Base-by-base conservation (phyloP, 1,140 invertebrate genomes). In the Macrobrachium rosenbergii region DNA sequence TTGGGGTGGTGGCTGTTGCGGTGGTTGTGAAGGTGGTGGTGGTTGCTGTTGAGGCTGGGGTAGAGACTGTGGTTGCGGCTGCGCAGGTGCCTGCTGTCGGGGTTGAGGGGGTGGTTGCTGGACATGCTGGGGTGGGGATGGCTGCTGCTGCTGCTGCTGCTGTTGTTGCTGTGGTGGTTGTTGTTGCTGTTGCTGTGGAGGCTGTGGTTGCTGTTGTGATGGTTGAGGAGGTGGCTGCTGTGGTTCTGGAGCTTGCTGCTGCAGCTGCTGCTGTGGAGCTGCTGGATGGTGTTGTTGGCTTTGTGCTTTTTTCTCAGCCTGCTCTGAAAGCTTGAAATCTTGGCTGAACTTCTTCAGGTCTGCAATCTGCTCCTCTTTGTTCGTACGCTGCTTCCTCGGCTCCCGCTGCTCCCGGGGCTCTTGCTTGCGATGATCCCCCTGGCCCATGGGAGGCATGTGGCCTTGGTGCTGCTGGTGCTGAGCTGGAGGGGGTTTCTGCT, bases 341-440 rank as follows among this genome's bases (percentile, higher is more conserved):
- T 92, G 90, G 23, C 92, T 91, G 89, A 94, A 94, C 69, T 94
- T 93, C 90, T 94, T 93, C 16, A 94, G 83, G 63, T 94, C 94
- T 28, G 92, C 91, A 64, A 93, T 91, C 59, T 94, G 93, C 45
- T 94, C 93, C 16, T 88, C 88, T 73, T 89, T 87, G 62, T 87
- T 77, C 23, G 69, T 59, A 23, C 64, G 76, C 52, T 59, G 83
- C 58, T 84, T 88, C 0, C 87, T n/a, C 19, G 77, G 88, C 45
- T 89, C 87, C 21, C 84, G 45, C 64, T 85, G 80, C n/a, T 83
- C 88, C 63, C 87, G 78, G 16, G 83, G 88, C 37, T 87, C 87
- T 5, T 64, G 59, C 77, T 83, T 84, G 69, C 78, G 87, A 21
- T 79, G 85, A 45, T 88, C 88, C 16, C 69, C 72, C 58, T 85